These are phyloP conservation scores for Acanthurus tractus DNA, from an alignment of 2,797 vertebrate species.

Conservation along the genomic window DNA sequence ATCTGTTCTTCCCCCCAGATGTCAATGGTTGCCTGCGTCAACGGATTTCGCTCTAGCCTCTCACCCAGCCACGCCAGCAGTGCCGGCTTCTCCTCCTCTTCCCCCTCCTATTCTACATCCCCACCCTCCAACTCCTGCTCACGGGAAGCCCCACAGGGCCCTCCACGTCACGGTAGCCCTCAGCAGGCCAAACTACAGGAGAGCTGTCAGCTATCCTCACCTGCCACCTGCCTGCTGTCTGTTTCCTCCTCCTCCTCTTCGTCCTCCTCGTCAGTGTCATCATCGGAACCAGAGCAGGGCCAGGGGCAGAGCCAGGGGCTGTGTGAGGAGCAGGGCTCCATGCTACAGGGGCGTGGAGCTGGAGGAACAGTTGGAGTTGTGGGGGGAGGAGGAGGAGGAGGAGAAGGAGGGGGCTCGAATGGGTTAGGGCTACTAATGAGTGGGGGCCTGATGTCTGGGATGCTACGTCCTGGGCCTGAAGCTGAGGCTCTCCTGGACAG, in stretches of 20 bases:
- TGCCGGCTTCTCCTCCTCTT: conserved; percentile 76
- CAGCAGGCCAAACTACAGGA: conserved; percentile 82
- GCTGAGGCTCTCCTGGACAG: conserved; percentile 76
- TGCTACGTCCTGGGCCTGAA: conserved; percentile 79
- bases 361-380: conserved; percentile 67
- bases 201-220: conserved; percentile 87
- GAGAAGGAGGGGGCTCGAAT: conserved; percentile 82
- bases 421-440: conserved; percentile 88
- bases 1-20: conserved; percentile 93
- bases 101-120: conserved; percentile 79
- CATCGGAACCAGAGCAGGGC: conserved; percentile 85
- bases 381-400: conserved; percentile 78
- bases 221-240: conserved; percentile 89
- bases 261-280: conserved; percentile 83
- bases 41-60: conserved; percentile 89
- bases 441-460: conserved; percentile 77
- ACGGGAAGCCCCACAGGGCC: conserved; percentile 76
- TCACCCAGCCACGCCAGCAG: conserved; percentile 82
- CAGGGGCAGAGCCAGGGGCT: conserved; percentile 82
- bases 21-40: conserved; percentile 91
- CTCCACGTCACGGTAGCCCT: conserved; percentile 80
- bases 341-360: conserved; percentile 83
- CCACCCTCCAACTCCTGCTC: conserved; percentile 74
- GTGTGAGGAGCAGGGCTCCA: conserved; percentile 88
- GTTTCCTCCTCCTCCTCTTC: conserved; percentile 82